Percentiles rank a stretch among this genome's conserved stretches.
Evolutionary conservation across 2,113 vertebrate species (phyloP).

Genomic region (Plotosus lineatus): DNA sequence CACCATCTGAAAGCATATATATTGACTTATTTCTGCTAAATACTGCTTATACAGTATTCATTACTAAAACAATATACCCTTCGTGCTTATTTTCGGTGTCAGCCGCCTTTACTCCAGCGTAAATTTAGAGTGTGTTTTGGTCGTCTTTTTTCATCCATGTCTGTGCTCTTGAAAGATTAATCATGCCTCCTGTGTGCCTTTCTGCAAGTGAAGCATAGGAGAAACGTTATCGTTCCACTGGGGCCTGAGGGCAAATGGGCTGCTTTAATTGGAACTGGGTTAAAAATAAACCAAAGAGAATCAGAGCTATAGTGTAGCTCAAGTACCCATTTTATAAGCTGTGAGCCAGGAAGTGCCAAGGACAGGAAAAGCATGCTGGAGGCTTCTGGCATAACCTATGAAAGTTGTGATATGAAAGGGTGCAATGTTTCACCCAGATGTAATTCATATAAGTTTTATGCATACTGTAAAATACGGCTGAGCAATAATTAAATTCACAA

Average conservation of each 20-base stretch:
- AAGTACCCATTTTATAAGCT: constrained; percentile 43
- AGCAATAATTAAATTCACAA: no score
- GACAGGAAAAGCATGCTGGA: constrained; percentile 22
- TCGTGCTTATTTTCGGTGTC: not conserved
- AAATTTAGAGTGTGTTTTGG: constrained; percentile 4
- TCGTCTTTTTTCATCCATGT: constrained; percentile 29
- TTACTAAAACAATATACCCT: not conserved
- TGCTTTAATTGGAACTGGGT: constrained; percentile 59
- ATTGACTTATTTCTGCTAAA: not conserved
- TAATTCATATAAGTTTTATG: not conserved
- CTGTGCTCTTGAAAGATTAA: constrained; percentile 28
- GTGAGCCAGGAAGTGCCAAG: constrained; percentile 43
- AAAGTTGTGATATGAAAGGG: not conserved
- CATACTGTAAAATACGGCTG: not conserved
- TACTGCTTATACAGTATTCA: not conserved
- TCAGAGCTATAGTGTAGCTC: constrained; percentile 53
- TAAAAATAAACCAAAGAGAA: constrained; percentile 60
- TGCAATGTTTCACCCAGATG: not conserved
- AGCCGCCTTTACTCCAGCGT: not conserved
- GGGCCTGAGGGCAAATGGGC: constrained; percentile 52
- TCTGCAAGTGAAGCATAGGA: constrained; percentile 37
- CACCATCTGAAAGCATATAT: not conserved
- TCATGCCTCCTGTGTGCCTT: constrained; percentile 41
- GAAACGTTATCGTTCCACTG: constrained; percentile 49
- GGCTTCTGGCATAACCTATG: constrained; percentile 7